These are phyloP conservation scores for Sylvia borin DNA, from an alignment of 2,797 vertebrate genomes.

Conservation along the genomic window DNA sequence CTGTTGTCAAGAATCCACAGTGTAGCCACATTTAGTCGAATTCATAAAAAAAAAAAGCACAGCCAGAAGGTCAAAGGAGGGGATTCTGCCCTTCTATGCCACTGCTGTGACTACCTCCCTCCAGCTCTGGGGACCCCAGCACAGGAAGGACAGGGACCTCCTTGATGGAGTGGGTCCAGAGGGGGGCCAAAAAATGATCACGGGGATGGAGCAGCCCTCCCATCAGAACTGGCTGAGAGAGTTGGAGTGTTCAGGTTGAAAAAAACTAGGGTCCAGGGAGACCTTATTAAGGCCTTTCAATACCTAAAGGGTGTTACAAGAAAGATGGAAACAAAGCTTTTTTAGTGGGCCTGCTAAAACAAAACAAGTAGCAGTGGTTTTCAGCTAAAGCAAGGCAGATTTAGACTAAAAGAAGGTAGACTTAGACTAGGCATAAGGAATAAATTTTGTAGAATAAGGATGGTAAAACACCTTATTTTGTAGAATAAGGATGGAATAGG, in stretches of 20 bases:
- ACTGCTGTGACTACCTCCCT: neutral
- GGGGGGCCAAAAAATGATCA: neutral
- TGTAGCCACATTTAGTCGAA: neutral
- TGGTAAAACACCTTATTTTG: neutral
- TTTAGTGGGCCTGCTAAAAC: neutral
- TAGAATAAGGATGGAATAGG: neutral
- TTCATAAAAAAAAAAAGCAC: neutral
- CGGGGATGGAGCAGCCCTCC: neutral
- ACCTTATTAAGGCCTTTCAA: neutral
- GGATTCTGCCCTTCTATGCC: neutral
- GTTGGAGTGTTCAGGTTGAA: neutral
- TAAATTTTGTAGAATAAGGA: neutral
- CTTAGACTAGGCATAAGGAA: neutral
- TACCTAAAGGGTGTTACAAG: neutral
- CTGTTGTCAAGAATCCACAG: neutral
- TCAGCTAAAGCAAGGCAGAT: neutral
- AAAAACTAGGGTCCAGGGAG: neutral
- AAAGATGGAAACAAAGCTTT: neutral
- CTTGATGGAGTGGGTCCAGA: neutral
- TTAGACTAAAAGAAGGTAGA: neutral
- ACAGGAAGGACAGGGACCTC: neutral
- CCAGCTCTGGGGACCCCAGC: neutral
- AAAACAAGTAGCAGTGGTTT: neutral
- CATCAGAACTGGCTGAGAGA: neutral
- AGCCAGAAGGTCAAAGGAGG: neutral